These are phyloP conservation scores for Trachelus stipa DNA, from an alignment of 2,888 invertebrate genomes.

Conservation along the genomic window DNA sequence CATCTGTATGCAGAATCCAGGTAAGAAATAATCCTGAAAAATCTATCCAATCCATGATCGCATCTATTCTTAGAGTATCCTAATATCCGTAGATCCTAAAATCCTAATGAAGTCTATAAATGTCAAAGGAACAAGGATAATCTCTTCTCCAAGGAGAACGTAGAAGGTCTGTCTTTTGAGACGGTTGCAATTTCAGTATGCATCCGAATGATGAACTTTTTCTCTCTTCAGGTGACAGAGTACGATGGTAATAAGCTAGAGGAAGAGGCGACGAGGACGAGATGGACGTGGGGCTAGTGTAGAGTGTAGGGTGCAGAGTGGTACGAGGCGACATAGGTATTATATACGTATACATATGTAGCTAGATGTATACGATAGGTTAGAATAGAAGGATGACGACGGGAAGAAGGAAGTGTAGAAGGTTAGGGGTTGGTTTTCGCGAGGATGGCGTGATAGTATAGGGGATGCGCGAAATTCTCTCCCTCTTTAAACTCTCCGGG, in stretches of 20 bases:
- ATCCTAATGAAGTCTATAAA: not conserved
- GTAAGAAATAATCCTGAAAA: not conserved
- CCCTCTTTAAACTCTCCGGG: constrained; percentile 10
- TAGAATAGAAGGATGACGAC: not conserved
- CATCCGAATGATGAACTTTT: not conserved
- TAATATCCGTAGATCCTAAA: not conserved
- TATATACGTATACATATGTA: not conserved
- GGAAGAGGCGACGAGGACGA: not conserved
- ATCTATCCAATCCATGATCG: not conserved
- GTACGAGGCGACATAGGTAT: not conserved
- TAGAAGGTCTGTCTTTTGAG: not conserved
- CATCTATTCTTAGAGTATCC: not conserved
- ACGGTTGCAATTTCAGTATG: not conserved
- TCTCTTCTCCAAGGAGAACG: not conserved
- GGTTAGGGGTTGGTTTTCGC: not conserved
- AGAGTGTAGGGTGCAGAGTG: not conserved
- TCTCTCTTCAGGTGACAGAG: not conserved
- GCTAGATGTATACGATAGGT: not conserved
- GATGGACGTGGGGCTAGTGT: not conserved
- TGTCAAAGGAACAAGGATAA: not conserved
- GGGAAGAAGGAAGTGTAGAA: not conserved
- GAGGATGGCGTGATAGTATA: not conserved
- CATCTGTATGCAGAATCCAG: not conserved
- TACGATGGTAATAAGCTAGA: not conserved
- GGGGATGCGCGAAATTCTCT: not conserved